Percentiles rank a stretch among this genome's conserved stretches.
phyloP scores from a whole-genome alignment of 2,797 vertebrate species.

The Anas bernieri region DNA sequence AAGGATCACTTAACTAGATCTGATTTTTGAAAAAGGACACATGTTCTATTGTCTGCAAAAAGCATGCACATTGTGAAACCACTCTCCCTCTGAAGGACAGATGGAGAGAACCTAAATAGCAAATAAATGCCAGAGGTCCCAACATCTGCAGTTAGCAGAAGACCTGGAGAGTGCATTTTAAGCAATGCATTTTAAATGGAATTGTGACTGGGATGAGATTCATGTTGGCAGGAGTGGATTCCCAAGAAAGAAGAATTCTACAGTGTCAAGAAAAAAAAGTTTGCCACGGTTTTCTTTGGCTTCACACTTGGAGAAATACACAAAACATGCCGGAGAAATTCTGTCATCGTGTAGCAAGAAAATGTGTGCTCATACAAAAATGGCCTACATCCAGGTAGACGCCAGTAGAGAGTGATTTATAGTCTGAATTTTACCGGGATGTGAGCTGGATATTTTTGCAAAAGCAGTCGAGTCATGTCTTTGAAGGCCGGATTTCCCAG shows the following conservation, averaged over 20 bases:
- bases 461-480: conserved; percentile 31
- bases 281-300: background rate
- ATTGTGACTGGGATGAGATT: background rate
- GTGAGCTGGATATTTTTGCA: conserved; percentile 26
- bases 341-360: background rate
- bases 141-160: background rate
- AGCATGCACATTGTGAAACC: background rate
- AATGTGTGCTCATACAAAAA: background rate
- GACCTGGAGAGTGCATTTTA: background rate
- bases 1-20: background rate
- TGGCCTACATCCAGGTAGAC: background rate
- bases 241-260: background rate
- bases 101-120: background rate
- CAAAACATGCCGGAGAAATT: background rate
- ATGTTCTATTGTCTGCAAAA: background rate
- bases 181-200: background rate
- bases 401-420: conserved; percentile 15
- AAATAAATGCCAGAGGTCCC: background rate
- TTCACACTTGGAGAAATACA: conserved; percentile 6
- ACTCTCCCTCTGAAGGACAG: background rate
- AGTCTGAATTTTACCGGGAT: conserved; percentile 9
- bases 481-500: conserved; percentile 63
- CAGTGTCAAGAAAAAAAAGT: background rate
- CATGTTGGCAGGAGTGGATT: background rate
- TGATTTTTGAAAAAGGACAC: background rate